These are phyloP conservation scores for Suillia variegata DNA, from an alignment of 2,888 invertebrate species.

Conservation along the genomic window DNA sequence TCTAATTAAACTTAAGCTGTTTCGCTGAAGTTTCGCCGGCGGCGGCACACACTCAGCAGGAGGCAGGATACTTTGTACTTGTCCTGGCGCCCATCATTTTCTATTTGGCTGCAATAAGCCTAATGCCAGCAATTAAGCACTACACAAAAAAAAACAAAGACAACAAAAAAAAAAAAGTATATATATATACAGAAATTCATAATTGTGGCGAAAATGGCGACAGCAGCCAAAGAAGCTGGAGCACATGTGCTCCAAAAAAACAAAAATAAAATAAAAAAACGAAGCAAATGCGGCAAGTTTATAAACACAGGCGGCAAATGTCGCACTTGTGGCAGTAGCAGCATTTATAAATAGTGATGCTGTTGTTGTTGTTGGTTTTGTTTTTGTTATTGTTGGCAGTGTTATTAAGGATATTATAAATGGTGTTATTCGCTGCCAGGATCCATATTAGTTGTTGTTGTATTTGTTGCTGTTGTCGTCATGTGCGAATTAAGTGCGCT, in stretches of 20 bases:
- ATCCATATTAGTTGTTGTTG: neutral
- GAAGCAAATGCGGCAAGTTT: neutral
- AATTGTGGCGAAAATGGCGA: neutral
- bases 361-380: constrained; percentile 1
- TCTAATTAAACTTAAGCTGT: neutral
- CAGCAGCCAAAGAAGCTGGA: neutral
- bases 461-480: neutral
- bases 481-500: neutral
- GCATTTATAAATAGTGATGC: neutral
- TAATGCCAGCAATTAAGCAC: constrained; percentile 2
- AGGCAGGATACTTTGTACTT: too few relatives aligned
- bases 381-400: neutral
- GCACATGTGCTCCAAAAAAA: neutral
- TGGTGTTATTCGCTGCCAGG: neutral
- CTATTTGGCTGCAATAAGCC: neutral
- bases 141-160: neutral
- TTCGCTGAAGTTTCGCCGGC: too few relatives aligned
- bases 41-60: neutral
- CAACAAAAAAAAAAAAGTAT: too few relatives aligned
- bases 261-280: neutral
- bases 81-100: neutral
- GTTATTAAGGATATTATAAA: constrained; percentile 1
- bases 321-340: too few relatives aligned
- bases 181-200: neutral
- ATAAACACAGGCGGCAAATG: neutral